Percentiles rank a stretch among this genome's conserved stretches.
Evolutionary conservation across 2,888 invertebrate genomes (phyloP).

Genomic region (Epirrhoe tristata): DNA sequence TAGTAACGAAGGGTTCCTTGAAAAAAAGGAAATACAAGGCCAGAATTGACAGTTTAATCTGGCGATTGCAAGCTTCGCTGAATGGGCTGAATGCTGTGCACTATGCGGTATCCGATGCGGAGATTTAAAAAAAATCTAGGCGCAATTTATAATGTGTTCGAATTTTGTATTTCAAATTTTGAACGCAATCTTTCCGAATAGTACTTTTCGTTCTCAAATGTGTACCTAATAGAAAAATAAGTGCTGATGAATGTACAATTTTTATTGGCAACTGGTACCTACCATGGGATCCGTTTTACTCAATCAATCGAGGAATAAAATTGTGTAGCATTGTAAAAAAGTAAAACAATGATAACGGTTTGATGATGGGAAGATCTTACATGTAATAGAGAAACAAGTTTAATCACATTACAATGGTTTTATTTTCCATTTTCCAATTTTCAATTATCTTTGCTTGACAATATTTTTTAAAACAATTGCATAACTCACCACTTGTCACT

Average conservation of each 20-base stretch:
- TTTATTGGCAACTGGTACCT: background rate
- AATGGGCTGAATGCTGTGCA: slow-evolving; percentile 48
- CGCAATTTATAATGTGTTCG: slow-evolving; percentile 25
- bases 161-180: slow-evolving; percentile 12
- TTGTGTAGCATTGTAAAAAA: too few relatives aligned
- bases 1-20: slow-evolving; percentile 72
- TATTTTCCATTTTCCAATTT: too few relatives aligned
- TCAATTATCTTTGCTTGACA: too few relatives aligned
- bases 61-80: slow-evolving; percentile 61
- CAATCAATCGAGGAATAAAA: too few relatives aligned
- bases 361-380: background rate
- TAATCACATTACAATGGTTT: too few relatives aligned
- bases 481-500: too few relatives aligned
- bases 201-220: background rate
- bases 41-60: slow-evolving; percentile 80
- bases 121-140: slow-evolving; percentile 36
- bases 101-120: slow-evolving; percentile 34
- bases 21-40: slow-evolving; percentile 62
- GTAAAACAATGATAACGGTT: too few relatives aligned
- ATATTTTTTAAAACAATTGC: too few relatives aligned
- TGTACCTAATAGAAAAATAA: background rate
- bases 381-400: too few relatives aligned
- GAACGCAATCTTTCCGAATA: background rate
- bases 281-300: too few relatives aligned
- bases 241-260: background rate